Percentiles rank a stretch among this genome's conserved stretches.
phyloP scores from a whole-genome alignment of 2,113 vertebrate genomes.

The human (Homo sapiens) region GRCh38 chr3:14048001-14048500 shows the following conservation, averaged over 20 bases:
- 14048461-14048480: background rate
- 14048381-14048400: background rate
- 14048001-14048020: background rate
- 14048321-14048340: background rate
- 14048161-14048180: background rate
- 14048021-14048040: background rate
- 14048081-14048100: background rate
- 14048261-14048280: background rate
- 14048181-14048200: background rate
- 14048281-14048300: background rate
- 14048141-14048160: background rate
- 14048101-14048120: background rate
- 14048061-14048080: background rate
- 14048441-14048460: background rate
- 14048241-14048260: background rate
- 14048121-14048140: background rate
- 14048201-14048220: background rate
- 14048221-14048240: background rate
- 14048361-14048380: background rate
- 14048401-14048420: background rate
- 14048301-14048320: background rate
- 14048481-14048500: background rate
- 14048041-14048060: background rate
- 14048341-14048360: background rate
- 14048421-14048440: background rate